Percentiles rank a stretch among this genome's conserved stretches.
These are phyloP conservation scores for Channa maculata DNA, from an alignment of 2,113 vertebrate genomes.

Conservation along the genomic window DNA sequence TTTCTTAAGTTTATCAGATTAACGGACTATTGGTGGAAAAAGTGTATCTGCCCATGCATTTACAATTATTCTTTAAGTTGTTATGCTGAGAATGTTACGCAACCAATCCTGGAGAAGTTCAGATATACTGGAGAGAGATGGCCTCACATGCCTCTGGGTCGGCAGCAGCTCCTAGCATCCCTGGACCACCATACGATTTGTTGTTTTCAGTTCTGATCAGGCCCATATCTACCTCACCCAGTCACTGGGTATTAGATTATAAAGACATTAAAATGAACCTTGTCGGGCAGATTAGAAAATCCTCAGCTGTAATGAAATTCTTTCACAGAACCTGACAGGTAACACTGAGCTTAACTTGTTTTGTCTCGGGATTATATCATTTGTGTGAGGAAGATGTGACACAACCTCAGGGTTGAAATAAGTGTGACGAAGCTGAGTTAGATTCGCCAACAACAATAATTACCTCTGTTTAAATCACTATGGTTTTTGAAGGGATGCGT, in stretches of 20 bases:
- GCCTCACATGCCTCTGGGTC: background rate
- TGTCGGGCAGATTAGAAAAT: conserved; percentile 40
- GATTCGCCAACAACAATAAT: conserved; percentile 19
- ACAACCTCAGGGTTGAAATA: conserved; percentile 20
- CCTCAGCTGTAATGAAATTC: conserved; percentile 35
- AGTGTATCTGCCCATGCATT: background rate
- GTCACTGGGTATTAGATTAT: conserved; percentile 33
- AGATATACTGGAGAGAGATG: background rate
- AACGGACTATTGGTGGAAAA: background rate
- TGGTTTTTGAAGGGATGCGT: background rate
- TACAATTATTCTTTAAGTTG: background rate
- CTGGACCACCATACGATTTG: background rate
- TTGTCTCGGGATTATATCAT: conserved; percentile 27
- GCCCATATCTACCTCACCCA: conserved; percentile 3
- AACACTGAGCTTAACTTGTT: conserved; percentile 22
- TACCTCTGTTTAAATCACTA: conserved; percentile 6
- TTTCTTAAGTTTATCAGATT: background rate
- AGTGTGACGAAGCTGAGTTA: conserved; percentile 13
- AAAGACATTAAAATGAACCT: conserved; percentile 7
- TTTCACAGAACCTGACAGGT: conserved; percentile 23
- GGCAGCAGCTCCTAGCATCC: background rate
- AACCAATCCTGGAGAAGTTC: background rate
- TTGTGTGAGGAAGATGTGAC: conserved; percentile 26
- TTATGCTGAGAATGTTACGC: background rate
- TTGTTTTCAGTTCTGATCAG: conserved; percentile 1